Evolutionary conservation across 2,888 invertebrate species (phyloP).

Genomic region (Chloromyia formosa): DNA sequence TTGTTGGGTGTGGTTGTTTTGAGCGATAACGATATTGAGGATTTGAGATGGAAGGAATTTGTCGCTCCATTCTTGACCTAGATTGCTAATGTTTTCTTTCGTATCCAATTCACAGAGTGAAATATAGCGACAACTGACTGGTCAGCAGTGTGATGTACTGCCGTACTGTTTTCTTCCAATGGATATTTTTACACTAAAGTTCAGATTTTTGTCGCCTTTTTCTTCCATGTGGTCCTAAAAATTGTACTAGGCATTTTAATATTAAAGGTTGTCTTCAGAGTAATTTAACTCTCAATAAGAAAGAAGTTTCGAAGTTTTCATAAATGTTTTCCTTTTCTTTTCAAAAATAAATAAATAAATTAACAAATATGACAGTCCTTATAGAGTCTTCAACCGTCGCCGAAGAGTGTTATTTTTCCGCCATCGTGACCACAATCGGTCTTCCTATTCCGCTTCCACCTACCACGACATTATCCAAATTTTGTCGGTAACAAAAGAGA

Average conservation of each 20-base stretch:
- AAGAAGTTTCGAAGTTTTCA: neutral
- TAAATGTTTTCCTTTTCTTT: neutral
- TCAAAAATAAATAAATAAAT: neutral
- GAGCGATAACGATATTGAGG: neutral
- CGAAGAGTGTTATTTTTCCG: too few relatives aligned
- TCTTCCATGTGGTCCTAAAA: too few relatives aligned
- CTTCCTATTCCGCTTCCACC: neutral
- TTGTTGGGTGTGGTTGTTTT: neutral
- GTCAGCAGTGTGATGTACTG: too few relatives aligned
- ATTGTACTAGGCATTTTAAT: too few relatives aligned
- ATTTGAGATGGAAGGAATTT: neutral
- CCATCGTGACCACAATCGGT: too few relatives aligned
- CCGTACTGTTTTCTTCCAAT: too few relatives aligned
- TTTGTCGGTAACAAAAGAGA: neutral
- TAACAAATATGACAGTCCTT: neutral
- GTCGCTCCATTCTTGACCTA: neutral
- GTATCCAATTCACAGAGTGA: too few relatives aligned
- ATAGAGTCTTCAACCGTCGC: neutral
- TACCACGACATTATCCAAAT: neutral
- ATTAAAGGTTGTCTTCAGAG: too few relatives aligned
- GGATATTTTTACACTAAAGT: too few relatives aligned
- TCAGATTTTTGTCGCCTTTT: too few relatives aligned
- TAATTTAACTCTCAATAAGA: too few relatives aligned
- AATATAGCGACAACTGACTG: too few relatives aligned
- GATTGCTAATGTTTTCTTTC: neutral